phyloP scores from a whole-genome alignment of 2,888 invertebrate genomes.

The Hemithea aestivaria region DNA sequence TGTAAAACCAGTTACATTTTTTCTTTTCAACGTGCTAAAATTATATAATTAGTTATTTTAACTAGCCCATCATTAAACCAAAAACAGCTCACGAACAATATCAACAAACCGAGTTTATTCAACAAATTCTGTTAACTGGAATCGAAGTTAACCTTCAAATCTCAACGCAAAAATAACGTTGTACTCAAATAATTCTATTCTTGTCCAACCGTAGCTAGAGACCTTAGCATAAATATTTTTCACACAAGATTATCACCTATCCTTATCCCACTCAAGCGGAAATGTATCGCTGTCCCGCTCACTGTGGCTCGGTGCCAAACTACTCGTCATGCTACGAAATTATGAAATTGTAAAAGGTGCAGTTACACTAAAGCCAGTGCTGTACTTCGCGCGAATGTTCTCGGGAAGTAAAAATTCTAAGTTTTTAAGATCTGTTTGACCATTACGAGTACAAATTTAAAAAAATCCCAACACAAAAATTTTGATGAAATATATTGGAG shows the following conservation, averaged over 20 bases:
- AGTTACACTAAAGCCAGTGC: constrained; percentile 33
- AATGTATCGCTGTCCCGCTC: constrained; percentile 56
- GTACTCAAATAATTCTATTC: constrained; percentile 43
- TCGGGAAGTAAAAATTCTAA: no score
- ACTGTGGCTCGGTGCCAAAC: constrained; percentile 61
- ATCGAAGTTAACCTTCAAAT: constrained; percentile 59
- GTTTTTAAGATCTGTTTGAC: no score
- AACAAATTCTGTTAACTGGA: constrained; percentile 27
- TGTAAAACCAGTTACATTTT: no score
- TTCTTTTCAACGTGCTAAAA: no score
- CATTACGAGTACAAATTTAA: no score
- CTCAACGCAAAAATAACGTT: constrained; percentile 56
- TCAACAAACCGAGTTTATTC: constrained; percentile 18
- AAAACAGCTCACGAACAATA: constrained; percentile 9
- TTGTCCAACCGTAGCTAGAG: constrained; percentile 64
- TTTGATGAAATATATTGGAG: no score
- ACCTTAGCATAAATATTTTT: constrained; percentile 78
- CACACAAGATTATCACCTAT: constrained; percentile 72
- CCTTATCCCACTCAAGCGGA: constrained; percentile 58
- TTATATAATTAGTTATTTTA: no score
- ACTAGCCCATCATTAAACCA: not conserved
- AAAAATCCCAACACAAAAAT: no score
- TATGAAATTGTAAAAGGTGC: constrained; percentile 58
- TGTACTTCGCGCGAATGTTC: no score
- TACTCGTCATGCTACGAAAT: constrained; percentile 66